phyloP scores from a whole-genome alignment of 2,113 vertebrate genomes.

The Corythornis cristatus region DNA sequence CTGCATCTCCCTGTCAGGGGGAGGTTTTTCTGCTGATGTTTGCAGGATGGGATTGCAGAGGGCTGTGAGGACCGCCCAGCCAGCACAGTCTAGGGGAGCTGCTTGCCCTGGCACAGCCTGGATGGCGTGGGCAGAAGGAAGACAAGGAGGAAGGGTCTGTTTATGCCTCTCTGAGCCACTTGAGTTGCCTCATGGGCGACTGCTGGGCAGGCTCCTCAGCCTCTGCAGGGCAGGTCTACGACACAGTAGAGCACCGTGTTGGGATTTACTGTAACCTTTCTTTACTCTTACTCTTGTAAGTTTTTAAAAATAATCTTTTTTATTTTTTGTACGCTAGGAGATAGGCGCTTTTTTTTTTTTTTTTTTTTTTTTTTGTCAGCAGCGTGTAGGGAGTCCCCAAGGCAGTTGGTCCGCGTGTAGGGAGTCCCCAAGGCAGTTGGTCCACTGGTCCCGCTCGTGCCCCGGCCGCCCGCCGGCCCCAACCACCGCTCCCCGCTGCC shows the following conservation, averaged over 20 bases:
- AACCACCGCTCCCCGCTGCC: not conserved
- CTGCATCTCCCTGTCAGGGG: no score
- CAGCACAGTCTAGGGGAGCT: no score
- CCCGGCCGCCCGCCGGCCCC: no score
- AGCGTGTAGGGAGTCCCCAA: not conserved
- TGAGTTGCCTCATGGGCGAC: not conserved
- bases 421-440: not conserved
- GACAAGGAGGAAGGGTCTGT: not conserved
- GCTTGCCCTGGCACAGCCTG: not conserved
- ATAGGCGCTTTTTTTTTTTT: no score
- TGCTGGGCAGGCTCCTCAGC: not conserved
- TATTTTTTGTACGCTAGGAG: no score
- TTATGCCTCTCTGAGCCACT: not conserved
- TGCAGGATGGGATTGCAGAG: not conserved
- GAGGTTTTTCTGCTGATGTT: no score
- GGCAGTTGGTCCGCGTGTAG: no score
- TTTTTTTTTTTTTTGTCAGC: no score
- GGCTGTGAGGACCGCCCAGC: no score
- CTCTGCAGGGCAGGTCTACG: not conserved
- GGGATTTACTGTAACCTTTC: not conserved
- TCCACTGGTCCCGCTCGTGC: not conserved
- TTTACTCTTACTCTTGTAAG: not conserved
- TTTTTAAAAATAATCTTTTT: not conserved
- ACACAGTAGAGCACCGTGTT: fast-evolving
- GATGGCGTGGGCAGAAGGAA: not conserved